Base-by-base conservation (phyloP, 2,888 invertebrate species). In the Galerucella calmariensis region DNA sequence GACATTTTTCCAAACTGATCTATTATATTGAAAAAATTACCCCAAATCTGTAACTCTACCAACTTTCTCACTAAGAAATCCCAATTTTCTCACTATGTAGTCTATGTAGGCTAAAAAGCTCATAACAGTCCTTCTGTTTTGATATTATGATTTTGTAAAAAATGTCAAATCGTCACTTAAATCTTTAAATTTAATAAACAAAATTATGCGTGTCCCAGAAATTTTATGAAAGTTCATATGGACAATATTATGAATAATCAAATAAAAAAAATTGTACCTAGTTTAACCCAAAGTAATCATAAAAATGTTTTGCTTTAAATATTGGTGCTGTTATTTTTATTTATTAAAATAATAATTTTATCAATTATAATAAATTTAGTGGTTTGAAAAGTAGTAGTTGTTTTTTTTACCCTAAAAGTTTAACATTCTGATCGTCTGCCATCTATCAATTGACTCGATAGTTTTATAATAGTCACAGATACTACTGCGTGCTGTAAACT, bases 201-300 rank as follows among this genome's bases (percentile, higher is more conserved):
- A 48, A 48, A 48, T 8, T n/a, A 16, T 0, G 8, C n/a, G 14
- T 62, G 62, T 35, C 62, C 62, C 62, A 62, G 62, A 62, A 62
- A 41, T 35, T 35, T 48, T 9, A 14, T 12, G 8, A 41, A 9
- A 11, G n/a, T 62, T 62, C 35, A 41, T 62, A 62, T 41, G 9
- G 6, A 62, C 41, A 16, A 16, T 62, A 41, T 41, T 62, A 41
- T 62, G 16, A 62, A 16, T 62, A 41, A 62, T 11, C 62, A 62
- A 41, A 62, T 62, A 41, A 41, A 35, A 12, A 61, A 41, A 41
- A 41, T 41, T 41, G 62, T 62, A 62, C 62, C 62, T 62, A 62
- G 8, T 62, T 35, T 62, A 62, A 41, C 41, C 62, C 62, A 62
- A 62, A 62, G 62, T 62, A 62, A 16, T 41, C 8, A 14, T n/a